These are phyloP conservation scores for Hycleus phaleratus DNA, from an alignment of 1,140 invertebrate genomes.

Conservation along the genomic window DNA sequence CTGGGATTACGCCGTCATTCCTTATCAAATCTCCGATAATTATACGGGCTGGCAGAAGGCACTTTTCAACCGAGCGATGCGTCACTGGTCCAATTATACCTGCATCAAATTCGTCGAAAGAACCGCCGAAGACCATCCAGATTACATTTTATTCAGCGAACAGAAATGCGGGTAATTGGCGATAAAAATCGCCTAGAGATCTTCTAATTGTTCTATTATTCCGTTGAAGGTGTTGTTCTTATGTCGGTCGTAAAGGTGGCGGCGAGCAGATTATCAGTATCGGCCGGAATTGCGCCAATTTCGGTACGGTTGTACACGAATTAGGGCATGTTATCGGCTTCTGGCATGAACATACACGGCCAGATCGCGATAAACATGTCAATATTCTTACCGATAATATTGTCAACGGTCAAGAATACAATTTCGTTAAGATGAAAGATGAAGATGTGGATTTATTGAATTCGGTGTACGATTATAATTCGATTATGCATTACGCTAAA, in stretches of 20 bases:
- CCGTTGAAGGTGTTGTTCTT: slow-evolving; percentile 35
- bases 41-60: slow-evolving; percentile 14
- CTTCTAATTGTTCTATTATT: no score
- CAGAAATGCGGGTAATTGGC: slow-evolving; percentile 14
- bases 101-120: slow-evolving; percentile 19
- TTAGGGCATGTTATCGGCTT: slow-evolving; percentile 67
- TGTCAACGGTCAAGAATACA: slow-evolving; percentile 91
- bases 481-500: slow-evolving; percentile 95
- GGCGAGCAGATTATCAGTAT: slow-evolving; percentile 30
- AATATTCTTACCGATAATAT: slow-evolving; percentile 91
- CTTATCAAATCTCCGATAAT: slow-evolving; percentile 19
- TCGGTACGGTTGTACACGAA: slow-evolving; percentile 47
- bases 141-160: slow-evolving; percentile 22
- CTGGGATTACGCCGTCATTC: slow-evolving; percentile 17
- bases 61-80: slow-evolving; percentile 18
- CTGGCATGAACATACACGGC: slow-evolving; percentile 96
- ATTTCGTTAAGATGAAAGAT: slow-evolving; percentile 89
- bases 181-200: no score
- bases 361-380: slow-evolving; percentile 88
- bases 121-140: slow-evolving; percentile 10
- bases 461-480: slow-evolving; percentile 87
- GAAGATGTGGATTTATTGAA: slow-evolving; percentile 92
- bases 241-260: slow-evolving; percentile 35
- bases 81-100: slow-evolving; percentile 22
- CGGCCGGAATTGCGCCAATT: slow-evolving; percentile 28